These are phyloP conservation scores for Tribolium madens DNA, from an alignment of 1,140 invertebrate genomes.

Conservation along the genomic window DNA sequence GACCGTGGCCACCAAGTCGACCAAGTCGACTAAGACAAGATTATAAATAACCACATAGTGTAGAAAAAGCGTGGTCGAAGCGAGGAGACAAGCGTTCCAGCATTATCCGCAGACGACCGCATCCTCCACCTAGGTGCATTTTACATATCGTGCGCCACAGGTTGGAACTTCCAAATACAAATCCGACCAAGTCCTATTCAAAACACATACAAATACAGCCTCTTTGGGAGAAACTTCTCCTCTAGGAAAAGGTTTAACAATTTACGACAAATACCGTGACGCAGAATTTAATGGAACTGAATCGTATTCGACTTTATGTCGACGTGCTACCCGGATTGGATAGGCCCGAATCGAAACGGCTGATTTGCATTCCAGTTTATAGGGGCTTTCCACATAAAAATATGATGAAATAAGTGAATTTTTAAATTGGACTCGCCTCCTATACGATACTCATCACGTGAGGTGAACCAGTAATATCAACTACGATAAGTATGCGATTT, in stretches of 20 bases:
- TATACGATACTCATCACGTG: conserved; percentile 12
- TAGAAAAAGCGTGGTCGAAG: conserved; percentile 40
- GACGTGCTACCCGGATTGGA: conserved; percentile 35
- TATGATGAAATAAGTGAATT: conserved; percentile 39
- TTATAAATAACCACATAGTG: conserved; percentile 50
- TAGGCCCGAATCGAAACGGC: conserved; percentile 33
- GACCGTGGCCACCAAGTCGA: conserved; percentile 43
- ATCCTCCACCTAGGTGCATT: conserved; percentile 16
- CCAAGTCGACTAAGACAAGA: conserved; percentile 49
- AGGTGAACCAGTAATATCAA: neutral
- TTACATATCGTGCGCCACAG: conserved; percentile 29
- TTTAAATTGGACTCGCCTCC: conserved; percentile 33
- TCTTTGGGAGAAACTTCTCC: conserved; percentile 25
- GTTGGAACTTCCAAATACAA: conserved; percentile 29
- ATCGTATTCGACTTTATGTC: conserved; percentile 39
- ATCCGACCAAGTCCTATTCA: neutral
- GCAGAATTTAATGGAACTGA: conserved; percentile 48
- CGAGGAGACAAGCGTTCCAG: conserved; percentile 41
- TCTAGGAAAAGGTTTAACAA: conserved; percentile 34
- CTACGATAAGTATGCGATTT: too few relatives aligned
- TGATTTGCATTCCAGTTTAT: conserved; percentile 36
- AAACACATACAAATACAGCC: conserved; percentile 12
- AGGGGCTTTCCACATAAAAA: conserved; percentile 37
- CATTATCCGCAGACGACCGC: conserved; percentile 26
- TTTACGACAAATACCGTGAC: conserved; percentile 38